Percentiles rank a stretch among this genome's conserved stretches.
These are phyloP conservation scores for Gorsachius goisagi DNA, from an alignment of 2,113 vertebrate species.

Conservation along the genomic window DNA sequence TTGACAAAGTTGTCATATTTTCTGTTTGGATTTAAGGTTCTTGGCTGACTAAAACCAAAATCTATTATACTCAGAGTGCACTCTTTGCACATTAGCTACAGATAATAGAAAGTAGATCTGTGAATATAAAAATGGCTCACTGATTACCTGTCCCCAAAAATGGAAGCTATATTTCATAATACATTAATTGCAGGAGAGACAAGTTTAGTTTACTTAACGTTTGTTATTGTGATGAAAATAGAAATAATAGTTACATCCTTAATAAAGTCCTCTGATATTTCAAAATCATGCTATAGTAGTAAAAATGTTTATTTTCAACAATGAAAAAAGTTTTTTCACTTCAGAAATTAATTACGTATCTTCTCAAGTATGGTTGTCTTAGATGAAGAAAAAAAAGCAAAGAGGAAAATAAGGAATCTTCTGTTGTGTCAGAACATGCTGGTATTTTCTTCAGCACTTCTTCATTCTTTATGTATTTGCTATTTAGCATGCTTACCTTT, in stretches of 20 bases:
- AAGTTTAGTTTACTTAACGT: not conserved
- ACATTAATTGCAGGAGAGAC: not conserved
- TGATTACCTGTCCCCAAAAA: not conserved
- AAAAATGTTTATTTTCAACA: not conserved
- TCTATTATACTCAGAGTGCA: fast-evolving
- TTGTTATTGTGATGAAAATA: not conserved
- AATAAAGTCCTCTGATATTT: not conserved
- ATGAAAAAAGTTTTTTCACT: not conserved
- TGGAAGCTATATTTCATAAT: not conserved
- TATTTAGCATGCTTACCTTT: not conserved
- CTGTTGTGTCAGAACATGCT: not conserved
- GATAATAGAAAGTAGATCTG: not conserved
- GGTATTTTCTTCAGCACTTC: not conserved
- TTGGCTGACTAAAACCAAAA: not conserved
- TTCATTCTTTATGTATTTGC: not conserved
- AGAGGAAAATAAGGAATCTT: not conserved
- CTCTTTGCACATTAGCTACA: not conserved
- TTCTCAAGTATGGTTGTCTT: not conserved
- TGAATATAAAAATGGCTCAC: not conserved
- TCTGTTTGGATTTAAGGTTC: not conserved
- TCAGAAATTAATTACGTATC: not conserved
- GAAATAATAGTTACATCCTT: not conserved
- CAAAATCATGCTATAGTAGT: not conserved
- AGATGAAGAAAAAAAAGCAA: not conserved
- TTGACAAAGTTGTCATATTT: not conserved